A percentile compares a stretch with the other conserved stretches of the same genome.
Evolutionary conservation across 2,888 invertebrate genomes (phyloP).

Genomic region (Philaethria dido): DNA sequence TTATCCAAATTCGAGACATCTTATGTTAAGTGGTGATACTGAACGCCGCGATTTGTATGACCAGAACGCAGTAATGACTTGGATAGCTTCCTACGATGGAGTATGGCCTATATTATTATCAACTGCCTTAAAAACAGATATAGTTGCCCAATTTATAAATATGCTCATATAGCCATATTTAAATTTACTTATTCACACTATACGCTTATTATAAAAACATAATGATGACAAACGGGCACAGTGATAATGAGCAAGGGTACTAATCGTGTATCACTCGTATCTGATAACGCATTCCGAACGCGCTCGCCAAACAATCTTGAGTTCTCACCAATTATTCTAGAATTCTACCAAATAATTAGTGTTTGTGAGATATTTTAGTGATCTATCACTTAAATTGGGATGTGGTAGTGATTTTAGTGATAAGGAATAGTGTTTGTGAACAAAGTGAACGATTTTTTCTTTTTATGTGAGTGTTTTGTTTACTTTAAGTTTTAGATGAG

Average conservation of each 20-base stretch:
- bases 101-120: too few relatives aligned
- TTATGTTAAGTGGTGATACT: too few relatives aligned
- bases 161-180: too few relatives aligned
- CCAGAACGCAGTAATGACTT: too few relatives aligned
- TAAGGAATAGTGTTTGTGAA: not conserved
- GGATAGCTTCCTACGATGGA: too few relatives aligned
- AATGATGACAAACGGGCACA: conserved; percentile 23
- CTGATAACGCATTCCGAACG: conserved; percentile 40
- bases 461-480: conserved; percentile 16
- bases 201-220: conserved; percentile 12
- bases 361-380: not conserved
- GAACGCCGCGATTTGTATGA: too few relatives aligned
- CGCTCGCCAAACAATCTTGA: conserved; percentile 27
- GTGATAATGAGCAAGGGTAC: conserved; percentile 32
- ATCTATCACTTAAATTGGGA: not conserved
- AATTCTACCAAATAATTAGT: conserved; percentile 6
- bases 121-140: too few relatives aligned
- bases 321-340: conserved; percentile 20
- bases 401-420: conserved; percentile 13
- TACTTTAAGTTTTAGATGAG: not conserved
- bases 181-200: not conserved
- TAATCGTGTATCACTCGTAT: conserved; percentile 37
- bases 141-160: too few relatives aligned
- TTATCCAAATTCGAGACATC: too few relatives aligned
- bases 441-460: not conserved